Conservation (phyloP, 2,113 vertebrate species). For the Empidonax alnorum region DNA sequence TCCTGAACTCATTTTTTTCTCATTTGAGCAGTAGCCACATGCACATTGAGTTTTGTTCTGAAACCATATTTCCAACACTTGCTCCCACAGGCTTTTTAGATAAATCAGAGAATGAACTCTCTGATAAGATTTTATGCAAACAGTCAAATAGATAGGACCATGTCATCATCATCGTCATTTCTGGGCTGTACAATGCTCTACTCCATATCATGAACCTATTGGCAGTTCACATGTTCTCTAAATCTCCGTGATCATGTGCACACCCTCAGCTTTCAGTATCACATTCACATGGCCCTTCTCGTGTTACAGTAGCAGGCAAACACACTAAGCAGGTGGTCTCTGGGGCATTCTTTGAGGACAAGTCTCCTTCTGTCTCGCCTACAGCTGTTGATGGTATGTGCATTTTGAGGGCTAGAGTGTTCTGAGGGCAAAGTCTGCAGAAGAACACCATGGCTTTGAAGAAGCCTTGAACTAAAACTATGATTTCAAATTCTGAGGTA, state of each 20-base stretch:
- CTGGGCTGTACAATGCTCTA: background rate
- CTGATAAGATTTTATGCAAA: background rate
- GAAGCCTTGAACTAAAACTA: background rate
- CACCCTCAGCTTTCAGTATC: background rate
- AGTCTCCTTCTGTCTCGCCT: background rate
- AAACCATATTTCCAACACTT: background rate
- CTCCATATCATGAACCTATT: fast-evolving
- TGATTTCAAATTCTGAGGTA: background rate
- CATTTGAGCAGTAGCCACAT: background rate
- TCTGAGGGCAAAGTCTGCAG: background rate
- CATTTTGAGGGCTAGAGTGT: background rate
- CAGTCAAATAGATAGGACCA: background rate
- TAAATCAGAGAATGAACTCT: background rate
- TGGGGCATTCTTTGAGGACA: background rate
- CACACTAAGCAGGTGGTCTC: fast-evolving
- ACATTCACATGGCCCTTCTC: background rate
- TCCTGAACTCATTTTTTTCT: background rate
- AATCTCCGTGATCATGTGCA: fast-evolving
- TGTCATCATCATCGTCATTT: background rate
- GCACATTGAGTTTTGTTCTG: background rate
- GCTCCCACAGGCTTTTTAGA: background rate
- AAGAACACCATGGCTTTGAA: background rate
- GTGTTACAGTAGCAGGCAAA: background rate
- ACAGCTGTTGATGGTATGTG: background rate
- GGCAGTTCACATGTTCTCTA: background rate